Conservation (phyloP, 2,888 invertebrate genomes). For the Drosophila mercatorum region DNA sequence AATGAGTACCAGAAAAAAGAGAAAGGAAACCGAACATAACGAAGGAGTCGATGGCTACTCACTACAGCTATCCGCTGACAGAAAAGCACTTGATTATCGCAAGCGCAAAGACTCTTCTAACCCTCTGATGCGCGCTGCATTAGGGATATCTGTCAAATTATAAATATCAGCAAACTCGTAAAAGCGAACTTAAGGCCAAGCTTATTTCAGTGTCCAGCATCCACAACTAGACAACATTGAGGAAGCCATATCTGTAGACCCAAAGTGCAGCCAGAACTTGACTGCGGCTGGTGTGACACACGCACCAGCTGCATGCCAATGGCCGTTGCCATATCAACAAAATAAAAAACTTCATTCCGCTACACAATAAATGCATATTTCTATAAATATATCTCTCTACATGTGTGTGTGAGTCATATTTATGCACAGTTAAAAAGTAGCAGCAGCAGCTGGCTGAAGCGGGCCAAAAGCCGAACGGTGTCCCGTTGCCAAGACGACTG, state of each 20-base stretch:
- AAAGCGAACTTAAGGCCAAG: slow-evolving; percentile 3
- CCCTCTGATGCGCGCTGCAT: slow-evolving; percentile 2
- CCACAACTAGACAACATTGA: slow-evolving; percentile 3
- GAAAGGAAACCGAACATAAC: slow-evolving; percentile 1
- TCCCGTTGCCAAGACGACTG: slow-evolving; percentile 69
- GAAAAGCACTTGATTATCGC: slow-evolving; percentile 67
- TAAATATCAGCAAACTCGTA: slow-evolving; percentile 1
- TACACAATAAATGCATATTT: slow-evolving; percentile 30
- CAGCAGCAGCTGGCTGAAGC: slow-evolving; percentile 31
- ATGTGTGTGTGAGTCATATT: background rate
- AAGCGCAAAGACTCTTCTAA: slow-evolving; percentile 33
- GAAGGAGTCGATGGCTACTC: slow-evolving; percentile 39
- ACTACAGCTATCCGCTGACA: slow-evolving; percentile 76
- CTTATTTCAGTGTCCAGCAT: background rate
- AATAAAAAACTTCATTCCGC: slow-evolving; percentile 29
- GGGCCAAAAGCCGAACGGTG: slow-evolving; percentile 34
- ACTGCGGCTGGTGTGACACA: slow-evolving; percentile 47
- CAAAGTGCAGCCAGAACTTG: slow-evolving; percentile 8
- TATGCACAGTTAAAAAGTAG: slow-evolving; percentile 14
- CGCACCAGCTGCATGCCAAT: slow-evolving; percentile 65
- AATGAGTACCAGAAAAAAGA: slow-evolving; percentile 4
- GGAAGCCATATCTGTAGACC: slow-evolving; percentile 1
- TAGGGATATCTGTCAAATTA: slow-evolving; percentile 55
- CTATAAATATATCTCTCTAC: background rate
- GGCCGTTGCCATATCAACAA: slow-evolving; percentile 52